phyloP scores from a whole-genome alignment of 2,888 invertebrate species.

The Microctonus brassicae region DNA sequence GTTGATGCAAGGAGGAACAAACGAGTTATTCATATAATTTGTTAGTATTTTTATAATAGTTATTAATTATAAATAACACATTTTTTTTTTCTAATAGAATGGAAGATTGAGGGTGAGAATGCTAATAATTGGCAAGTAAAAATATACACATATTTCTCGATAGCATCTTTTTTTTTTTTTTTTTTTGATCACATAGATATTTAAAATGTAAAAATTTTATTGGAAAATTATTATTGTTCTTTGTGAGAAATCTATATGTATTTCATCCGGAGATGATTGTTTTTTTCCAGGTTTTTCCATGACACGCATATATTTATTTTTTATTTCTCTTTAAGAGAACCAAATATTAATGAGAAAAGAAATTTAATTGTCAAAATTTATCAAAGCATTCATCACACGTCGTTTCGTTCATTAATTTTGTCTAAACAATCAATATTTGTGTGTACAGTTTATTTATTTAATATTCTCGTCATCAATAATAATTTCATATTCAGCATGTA shows the following conservation, averaged over 20 bases:
- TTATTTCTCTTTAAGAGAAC: slow-evolving; percentile 31
- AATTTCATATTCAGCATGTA: background rate
- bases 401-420: slow-evolving; percentile 27
- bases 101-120: slow-evolving; percentile 4
- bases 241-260: background rate
- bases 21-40: slow-evolving; percentile 56
- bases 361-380: background rate
- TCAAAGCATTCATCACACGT: slow-evolving; percentile 17
- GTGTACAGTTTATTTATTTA: slow-evolving; percentile 45
- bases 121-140: slow-evolving; percentile 9
- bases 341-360: background rate
- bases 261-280: background rate
- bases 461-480: background rate
- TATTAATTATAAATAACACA: slow-evolving; percentile 46
- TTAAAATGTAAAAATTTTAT: background rate
- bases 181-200: background rate
- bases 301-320: slow-evolving; percentile 36
- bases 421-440: slow-evolving; percentile 23
- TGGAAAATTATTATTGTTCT: background rate
- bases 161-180: background rate
- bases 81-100: slow-evolving; percentile 25
- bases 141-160: background rate
- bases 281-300: background rate
- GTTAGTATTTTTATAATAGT: slow-evolving; percentile 55
- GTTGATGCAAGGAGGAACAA: slow-evolving; percentile 41